Base-by-base conservation (phyloP, 2,888 invertebrate species). In the Mimumesa dahlbomi region DNA sequence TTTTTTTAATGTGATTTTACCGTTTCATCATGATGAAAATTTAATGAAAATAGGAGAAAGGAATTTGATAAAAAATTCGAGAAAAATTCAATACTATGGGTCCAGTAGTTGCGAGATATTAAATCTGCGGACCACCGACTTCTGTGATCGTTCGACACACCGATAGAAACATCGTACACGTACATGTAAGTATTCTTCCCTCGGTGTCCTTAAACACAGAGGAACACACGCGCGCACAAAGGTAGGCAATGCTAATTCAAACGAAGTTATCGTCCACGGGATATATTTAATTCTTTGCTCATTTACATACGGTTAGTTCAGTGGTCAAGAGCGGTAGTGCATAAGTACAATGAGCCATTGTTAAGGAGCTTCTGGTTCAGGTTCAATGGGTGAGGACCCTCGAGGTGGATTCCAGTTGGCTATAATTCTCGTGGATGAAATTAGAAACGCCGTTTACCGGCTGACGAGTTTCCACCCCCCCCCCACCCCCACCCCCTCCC, bases 241-340 rank as follows among this genome's bases (percentile, higher is more conserved):
- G 53, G 57, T 48, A 69, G 36, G 57, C 42, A 63, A 71, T 71
- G 58, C 71, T 71, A 69, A 71, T 69, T 63, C 71, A 63, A 69
- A 63, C 57, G 63, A 71, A 71, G 69, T 71, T 69, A 71, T 70
- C 67, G 61, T 56, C 52, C 52, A 21, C 13, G 40, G 43, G 69
- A 71, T 62, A 63, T 62, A 71, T 71, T 69, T 69, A 63, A 71
- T 71, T 62, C 71, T 57, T 57, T 21, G 58, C 57, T 49, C 54
- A 53, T 71, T 71, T 71, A 5, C 63, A 63, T 69, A 43, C 34
- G 38, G 13, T 64, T 49, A 49, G 49, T 34, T 52, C 13, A 16
- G 18, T 18, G 38, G 21, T 9, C 21, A 6, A 53, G 22, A 52
- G 40, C 58, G 63, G 70, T 64, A 50, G 40, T 38, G 45, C 21